phyloP scores from a whole-genome alignment of 2,797 vertebrate species.

The Acestrorhynchus altus region DNA sequence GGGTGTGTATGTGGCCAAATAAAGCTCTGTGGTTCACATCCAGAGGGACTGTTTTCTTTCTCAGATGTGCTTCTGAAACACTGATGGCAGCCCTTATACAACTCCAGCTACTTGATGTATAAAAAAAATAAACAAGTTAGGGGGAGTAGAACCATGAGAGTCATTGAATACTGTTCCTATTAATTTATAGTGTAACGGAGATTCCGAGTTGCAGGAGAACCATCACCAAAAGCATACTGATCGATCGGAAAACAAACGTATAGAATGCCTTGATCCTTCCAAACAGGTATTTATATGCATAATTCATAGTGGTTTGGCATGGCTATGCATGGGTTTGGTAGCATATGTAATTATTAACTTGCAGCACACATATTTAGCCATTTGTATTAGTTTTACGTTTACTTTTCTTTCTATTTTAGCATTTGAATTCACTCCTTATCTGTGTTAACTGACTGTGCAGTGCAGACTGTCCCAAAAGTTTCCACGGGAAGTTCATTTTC shows the following conservation, averaged over 20 bases:
- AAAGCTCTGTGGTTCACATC: background rate
- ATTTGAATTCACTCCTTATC: background rate
- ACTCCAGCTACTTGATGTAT: background rate
- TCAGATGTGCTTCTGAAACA: background rate
- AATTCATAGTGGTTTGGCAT: background rate
- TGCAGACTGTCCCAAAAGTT: background rate
- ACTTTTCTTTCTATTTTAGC: background rate
- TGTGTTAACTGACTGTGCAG: too few species aligned
- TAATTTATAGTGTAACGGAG: slow-evolving; percentile 50
- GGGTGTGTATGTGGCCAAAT: background rate
- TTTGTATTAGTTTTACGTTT: background rate
- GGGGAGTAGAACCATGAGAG: background rate
- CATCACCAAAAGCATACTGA: slow-evolving; percentile 21
- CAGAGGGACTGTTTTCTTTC: background rate
- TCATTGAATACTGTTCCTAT: slow-evolving; percentile 28
- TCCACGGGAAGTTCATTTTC: background rate
- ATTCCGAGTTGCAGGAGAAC: slow-evolving; percentile 19
- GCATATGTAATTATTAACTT: background rate
- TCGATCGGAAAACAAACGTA: slow-evolving; percentile 39
- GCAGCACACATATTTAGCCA: background rate
- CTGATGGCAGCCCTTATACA: background rate
- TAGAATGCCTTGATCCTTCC: slow-evolving; percentile 50
- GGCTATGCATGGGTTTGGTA: background rate
- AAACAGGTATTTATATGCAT: slow-evolving; percentile 55
- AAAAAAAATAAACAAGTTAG: background rate